Evolutionary conservation across 2,797 vertebrate species (phyloP).

Genomic region (Anguilla obscura): DNA sequence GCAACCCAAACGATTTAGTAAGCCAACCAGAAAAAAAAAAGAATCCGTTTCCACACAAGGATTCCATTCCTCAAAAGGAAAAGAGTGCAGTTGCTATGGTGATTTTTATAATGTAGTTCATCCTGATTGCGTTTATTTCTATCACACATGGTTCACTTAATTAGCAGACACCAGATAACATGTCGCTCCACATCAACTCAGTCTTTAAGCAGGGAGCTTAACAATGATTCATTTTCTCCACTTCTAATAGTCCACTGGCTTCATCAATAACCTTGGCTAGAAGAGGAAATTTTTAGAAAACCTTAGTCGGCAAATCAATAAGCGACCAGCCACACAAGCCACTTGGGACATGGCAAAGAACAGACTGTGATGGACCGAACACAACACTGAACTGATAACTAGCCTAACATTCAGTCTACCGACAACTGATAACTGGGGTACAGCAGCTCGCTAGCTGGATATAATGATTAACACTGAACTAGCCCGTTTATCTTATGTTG

Average conservation of each 20-base stretch:
- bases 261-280: not conserved
- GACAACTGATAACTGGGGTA: not conserved
- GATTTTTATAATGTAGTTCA: not conserved
- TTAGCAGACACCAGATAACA: not conserved
- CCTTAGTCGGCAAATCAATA: not conserved
- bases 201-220: not conserved
- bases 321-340: not conserved
- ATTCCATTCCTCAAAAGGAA: slow-evolving; percentile 47
- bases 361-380: not conserved
- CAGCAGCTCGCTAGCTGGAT: not conserved
- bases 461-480: not conserved
- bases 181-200: not conserved
- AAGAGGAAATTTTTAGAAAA: not conserved
- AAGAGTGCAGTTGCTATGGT: slow-evolving; percentile 49
- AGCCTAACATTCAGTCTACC: not conserved
- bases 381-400: not conserved
- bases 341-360: not conserved
- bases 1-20: not conserved
- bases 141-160: not conserved
- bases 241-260: not conserved
- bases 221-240: not conserved
- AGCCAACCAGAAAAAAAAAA: not conserved
- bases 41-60: slow-evolving; percentile 19
- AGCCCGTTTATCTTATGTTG: not conserved
- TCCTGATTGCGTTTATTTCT: not conserved